These are phyloP conservation scores for Blera fallax DNA, from an alignment of 2,888 invertebrate genomes.

Conservation along the genomic window DNA sequence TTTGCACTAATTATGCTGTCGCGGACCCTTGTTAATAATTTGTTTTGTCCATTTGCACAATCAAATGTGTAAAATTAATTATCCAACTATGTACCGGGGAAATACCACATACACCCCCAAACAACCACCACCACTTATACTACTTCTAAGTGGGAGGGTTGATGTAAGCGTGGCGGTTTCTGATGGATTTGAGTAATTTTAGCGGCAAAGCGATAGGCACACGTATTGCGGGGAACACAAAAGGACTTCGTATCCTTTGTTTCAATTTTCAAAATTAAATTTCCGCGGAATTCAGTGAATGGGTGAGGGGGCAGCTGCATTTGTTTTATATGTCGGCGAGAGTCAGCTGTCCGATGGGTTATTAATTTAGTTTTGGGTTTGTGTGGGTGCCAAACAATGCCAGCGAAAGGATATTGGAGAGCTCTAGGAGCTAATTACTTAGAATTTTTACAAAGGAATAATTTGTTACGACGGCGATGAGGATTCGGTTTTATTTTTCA, in stretches of 20 bases:
- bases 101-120: not conserved
- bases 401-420: not conserved
- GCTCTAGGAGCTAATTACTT: not conserved
- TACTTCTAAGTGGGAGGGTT: too few species aligned
- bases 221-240: not conserved
- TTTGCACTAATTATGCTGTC: conserved; percentile 23
- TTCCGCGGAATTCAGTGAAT: not conserved
- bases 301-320: not conserved
- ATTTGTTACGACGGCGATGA: not conserved
- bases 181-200: conserved; percentile 16
- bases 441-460: not conserved
- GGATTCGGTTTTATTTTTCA: not conserved
- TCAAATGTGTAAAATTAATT: conserved; percentile 50
- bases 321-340: not conserved
- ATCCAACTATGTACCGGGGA: conserved; percentile 2
- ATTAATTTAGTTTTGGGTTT: not conserved
- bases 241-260: not conserved
- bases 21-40: conserved; percentile 21
- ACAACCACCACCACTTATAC: not conserved
- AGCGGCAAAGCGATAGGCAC: not conserved
- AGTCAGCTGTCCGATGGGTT: not conserved
- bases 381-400: not conserved
- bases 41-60: conserved; percentile 21
- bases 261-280: conserved; percentile 26
- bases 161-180: too few species aligned